Conservation (phyloP, 2,797 vertebrate species). For the Betta splendens region DNA sequence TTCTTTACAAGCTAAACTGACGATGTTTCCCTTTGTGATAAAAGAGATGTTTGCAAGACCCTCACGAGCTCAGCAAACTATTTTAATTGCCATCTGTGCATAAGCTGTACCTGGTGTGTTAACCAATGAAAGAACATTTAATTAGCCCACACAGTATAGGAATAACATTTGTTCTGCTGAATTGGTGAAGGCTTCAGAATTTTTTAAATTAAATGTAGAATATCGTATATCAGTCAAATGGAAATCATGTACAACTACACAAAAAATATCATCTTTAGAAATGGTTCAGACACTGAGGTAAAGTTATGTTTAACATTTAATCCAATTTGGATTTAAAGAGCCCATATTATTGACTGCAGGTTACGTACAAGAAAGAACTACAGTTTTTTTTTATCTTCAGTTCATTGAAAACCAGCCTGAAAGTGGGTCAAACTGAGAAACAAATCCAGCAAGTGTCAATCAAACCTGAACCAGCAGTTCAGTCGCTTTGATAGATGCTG, state of each 20-base stretch:
- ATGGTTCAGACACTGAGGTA: background rate
- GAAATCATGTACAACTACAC: background rate
- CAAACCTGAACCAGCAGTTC: too few species aligned
- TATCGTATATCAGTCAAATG: constrained; percentile 2
- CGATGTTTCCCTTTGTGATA: constrained; percentile 60
- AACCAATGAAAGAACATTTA: constrained; percentile 41
- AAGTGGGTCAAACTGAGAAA: too few species aligned
- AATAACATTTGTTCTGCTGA: constrained; percentile 27
- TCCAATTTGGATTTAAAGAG: background rate
- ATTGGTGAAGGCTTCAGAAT: constrained; percentile 11
- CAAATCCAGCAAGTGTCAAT: too few species aligned
- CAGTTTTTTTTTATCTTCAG: too few species aligned
- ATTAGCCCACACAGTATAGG: constrained; percentile 28
- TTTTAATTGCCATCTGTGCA: constrained; percentile 73
- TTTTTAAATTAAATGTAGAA: background rate
- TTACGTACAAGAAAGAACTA: too few species aligned
- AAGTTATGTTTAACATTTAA: background rate
- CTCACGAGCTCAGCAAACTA: constrained; percentile 38
- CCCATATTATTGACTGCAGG: too few species aligned
- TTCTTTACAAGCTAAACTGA: constrained; percentile 37
- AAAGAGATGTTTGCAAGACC: constrained; percentile 58
- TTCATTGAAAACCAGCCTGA: too few species aligned
- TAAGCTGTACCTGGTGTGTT: constrained; percentile 41
- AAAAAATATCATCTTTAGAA: background rate
- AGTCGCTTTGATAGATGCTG: too few species aligned